A percentile compares a stretch with the other conserved stretches of the same genome.
Evolutionary conservation across 2,113 vertebrate species (phyloP).

Genomic region (Tenrec ecaudatus): DNA sequence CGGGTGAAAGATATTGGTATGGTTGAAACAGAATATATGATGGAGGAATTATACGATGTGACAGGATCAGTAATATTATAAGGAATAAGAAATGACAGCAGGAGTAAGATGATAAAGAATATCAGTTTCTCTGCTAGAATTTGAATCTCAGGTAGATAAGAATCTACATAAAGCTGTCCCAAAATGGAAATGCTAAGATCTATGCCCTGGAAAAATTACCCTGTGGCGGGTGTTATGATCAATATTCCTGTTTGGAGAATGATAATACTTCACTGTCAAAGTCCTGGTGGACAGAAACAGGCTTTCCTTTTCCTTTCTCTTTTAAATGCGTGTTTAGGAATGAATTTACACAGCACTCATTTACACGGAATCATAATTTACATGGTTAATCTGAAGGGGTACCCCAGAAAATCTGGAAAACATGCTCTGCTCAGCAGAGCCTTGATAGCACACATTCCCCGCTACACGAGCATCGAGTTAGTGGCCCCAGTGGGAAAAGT

Average conservation of each 20-base stretch:
- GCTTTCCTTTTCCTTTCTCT: not conserved
- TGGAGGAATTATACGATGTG: no score
- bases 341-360: not conserved
- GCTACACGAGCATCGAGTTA: no score
- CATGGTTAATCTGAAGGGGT: no score
- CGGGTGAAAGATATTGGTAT: rapidly evolving
- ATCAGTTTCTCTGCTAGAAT: not conserved
- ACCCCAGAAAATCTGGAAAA: no score
- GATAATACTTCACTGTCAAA: slow-evolving; percentile 2
- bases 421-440: no score
- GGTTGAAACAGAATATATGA: no score
- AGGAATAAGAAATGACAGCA: not conserved
- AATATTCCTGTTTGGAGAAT: not conserved
- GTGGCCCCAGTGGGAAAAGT: no score
- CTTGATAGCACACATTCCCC: no score
- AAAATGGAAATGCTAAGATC: not conserved
- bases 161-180: not conserved
- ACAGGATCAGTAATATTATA: no score
- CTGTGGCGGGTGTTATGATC: not conserved
- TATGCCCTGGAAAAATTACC: not conserved
- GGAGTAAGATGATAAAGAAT: not conserved
- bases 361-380: rapidly evolving
- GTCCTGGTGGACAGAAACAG: not conserved
- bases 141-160: not conserved
- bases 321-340: not conserved